Evolutionary conservation across 1,140 invertebrate genomes (phyloP).

Genomic region (Lepidurus couesii): DNA sequence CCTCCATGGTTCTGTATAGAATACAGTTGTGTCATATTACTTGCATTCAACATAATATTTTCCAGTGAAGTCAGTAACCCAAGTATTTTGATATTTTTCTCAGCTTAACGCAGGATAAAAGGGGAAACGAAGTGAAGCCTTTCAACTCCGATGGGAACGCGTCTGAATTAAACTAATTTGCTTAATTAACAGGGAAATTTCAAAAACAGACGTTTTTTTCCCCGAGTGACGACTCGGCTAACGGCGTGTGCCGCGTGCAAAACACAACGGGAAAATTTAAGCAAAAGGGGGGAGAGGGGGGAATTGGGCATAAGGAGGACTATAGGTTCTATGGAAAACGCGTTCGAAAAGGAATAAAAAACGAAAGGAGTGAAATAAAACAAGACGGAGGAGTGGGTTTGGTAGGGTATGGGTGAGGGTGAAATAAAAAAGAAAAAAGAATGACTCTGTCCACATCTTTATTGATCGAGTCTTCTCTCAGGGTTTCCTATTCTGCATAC

Average conservation of each 20-base stretch:
- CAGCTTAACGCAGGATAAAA: too few species aligned
- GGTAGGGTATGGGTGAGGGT: not conserved
- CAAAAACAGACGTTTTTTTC: too few species aligned
- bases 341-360: constrained; percentile 14
- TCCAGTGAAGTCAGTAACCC: too few species aligned
- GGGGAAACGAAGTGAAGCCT: too few species aligned
- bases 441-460: constrained; percentile 22
- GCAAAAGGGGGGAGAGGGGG: not conserved
- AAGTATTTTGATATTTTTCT: too few species aligned
- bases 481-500: not conserved
- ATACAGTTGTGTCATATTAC: constrained; percentile 5
- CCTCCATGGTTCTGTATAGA: constrained; percentile 9
- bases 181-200: too few species aligned
- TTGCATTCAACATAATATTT: not conserved
- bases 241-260: too few species aligned
- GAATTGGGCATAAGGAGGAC: not conserved
- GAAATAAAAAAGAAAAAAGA: constrained; percentile 1
- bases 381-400: not conserved
- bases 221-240: too few species aligned
- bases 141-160: too few species aligned
- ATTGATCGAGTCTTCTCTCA: constrained; percentile 15
- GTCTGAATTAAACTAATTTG: too few species aligned
- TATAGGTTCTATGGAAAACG: not conserved
- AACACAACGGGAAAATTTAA: too few species aligned
- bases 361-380: constrained; percentile 10